Evolutionary conservation across 1,140 invertebrate genomes (phyloP).

Genomic region (Drosophila lacteicornis): DNA sequence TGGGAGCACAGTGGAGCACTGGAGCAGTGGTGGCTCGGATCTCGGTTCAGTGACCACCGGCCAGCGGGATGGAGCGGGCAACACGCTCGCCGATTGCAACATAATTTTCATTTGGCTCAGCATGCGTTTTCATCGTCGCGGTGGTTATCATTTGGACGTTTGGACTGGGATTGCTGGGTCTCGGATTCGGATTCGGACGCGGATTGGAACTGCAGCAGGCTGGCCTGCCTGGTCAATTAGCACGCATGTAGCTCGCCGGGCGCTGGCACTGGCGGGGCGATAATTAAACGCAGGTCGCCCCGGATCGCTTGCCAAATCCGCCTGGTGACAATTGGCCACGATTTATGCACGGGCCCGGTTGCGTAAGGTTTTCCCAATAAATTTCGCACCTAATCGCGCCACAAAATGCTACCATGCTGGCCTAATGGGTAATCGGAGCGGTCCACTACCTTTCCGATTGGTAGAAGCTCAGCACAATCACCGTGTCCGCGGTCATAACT

Average conservation of each 20-base stretch:
- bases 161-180: slow-evolving; percentile 20
- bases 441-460: slow-evolving; percentile 18
- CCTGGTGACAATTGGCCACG: slow-evolving; percentile 76
- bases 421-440: slow-evolving; percentile 41
- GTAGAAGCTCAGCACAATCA: slow-evolving; percentile 22
- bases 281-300: slow-evolving; percentile 67
- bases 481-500: neutral
- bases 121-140: slow-evolving; percentile 80
- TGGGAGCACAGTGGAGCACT: slow-evolving; percentile 11
- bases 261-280: slow-evolving; percentile 62
- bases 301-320: slow-evolving; percentile 31
- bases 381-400: slow-evolving; percentile 65
- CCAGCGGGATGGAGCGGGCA: slow-evolving; percentile 36
- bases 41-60: slow-evolving; percentile 64
- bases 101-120: slow-evolving; percentile 79
- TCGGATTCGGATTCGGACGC: slow-evolving; percentile 11
- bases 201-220: neutral
- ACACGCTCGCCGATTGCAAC: slow-evolving; percentile 64
- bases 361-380: slow-evolving; percentile 76
- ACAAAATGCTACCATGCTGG: slow-evolving; percentile 72
- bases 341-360: slow-evolving; percentile 67
- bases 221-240: slow-evolving; percentile 65
- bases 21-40: slow-evolving; percentile 25
- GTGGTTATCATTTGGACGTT: slow-evolving; percentile 79
- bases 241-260: slow-evolving; percentile 74